Base-by-base conservation (phyloP, 2,113 vertebrate genomes). In the Struthio camelus region DNA sequence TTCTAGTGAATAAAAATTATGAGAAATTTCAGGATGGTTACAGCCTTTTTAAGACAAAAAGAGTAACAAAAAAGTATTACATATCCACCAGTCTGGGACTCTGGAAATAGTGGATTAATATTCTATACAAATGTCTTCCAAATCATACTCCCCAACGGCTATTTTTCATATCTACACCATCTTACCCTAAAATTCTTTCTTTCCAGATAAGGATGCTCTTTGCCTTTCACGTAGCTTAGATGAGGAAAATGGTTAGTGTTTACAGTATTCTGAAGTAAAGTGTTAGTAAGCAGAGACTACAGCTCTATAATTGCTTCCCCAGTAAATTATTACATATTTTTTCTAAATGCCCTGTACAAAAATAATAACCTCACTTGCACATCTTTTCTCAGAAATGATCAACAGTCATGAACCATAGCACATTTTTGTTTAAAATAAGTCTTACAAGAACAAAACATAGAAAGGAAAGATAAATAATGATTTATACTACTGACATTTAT, bases 381-480 rank as follows among this genome's bases (percentile, higher is more conserved):
- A 82, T 77, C 56, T 85, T 16, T 71, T 95, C 88, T 94, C 82
- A 71, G 89, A 96, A 95, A 94, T 65, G 34, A 94, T 27, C 28
- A 66, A 71, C 17, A 88, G 36, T 79, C 48, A 59, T 64, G 70
- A 96, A 75, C 23, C 20, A 94, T 6, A 67, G 67, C 50, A 94
- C 34, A 82, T 80, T 94, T 91, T 90, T 95, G 85, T 89, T 95
- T 96, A 89, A 96, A 95, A 1, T 75, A 62, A 89, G 20, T 76
- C 89, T 92, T 85, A 89, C 14, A 78, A 89, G 84, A 96, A 87
- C 14, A 96, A 96, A 96, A 93, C 44, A 59, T 1, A 91, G 36
- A 92, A 85, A 89, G 34, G 53, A 80, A 85, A 96, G 51, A 87
- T 77, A 90, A 93, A 80, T 50, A 50, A 75, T 76, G 12, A 67